These are phyloP conservation scores for Matsumyia berberina DNA, from an alignment of 2,888 invertebrate genomes.

Conservation along the genomic window DNA sequence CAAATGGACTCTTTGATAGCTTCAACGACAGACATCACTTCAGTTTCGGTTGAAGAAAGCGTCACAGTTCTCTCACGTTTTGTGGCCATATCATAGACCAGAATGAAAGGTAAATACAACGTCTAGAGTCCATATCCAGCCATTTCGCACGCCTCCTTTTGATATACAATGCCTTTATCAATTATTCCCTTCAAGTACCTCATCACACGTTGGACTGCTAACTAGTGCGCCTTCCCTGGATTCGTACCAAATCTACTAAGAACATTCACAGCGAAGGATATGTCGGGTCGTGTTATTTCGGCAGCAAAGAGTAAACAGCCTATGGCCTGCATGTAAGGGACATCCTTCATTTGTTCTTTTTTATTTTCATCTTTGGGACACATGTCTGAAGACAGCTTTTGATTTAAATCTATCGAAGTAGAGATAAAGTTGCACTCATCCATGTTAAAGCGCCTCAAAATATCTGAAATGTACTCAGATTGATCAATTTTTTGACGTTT, in stretches of 20 bases:
- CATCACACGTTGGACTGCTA: constrained; percentile 63
- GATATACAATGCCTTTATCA: constrained; percentile 49
- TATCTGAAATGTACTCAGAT: constrained; percentile 55
- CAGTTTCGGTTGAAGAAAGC: too few species aligned
- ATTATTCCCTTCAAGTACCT: constrained; percentile 60
- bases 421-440: constrained; percentile 35
- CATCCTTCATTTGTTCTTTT: constrained; percentile 59
- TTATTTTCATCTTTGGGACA: constrained; percentile 61
- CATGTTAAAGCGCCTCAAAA: constrained; percentile 43
- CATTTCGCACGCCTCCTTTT: constrained; percentile 29
- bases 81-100: constrained; percentile 68
- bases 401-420: constrained; percentile 9
- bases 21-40: too few species aligned
- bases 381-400: constrained; percentile 60
- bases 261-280: constrained; percentile 54
- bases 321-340: constrained; percentile 72
- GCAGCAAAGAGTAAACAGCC: constrained; percentile 65
- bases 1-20: too few species aligned
- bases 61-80: too few species aligned
- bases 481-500: constrained; percentile 53
- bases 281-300: constrained; percentile 62
- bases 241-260: constrained; percentile 62
- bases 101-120: constrained; percentile 65
- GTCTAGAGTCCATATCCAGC: constrained; percentile 62
- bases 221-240: constrained; percentile 71